These are phyloP conservation scores for Caenorhabditis sulstoni DNA, from an alignment of 2,888 invertebrate genomes.

Conservation along the genomic window DNA sequence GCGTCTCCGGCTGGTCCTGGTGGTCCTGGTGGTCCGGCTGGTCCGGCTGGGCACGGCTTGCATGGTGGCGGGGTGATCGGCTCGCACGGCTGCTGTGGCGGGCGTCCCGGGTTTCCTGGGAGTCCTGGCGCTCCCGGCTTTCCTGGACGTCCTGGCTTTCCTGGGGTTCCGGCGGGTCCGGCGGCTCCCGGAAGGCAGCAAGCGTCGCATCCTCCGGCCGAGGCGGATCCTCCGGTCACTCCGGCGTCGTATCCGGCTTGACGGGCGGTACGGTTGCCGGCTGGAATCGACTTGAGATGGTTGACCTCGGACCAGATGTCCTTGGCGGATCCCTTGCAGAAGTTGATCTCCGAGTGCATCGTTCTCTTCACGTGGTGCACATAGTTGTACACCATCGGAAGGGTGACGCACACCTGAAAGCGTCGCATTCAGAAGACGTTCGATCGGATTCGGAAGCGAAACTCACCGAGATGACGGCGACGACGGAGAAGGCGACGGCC, in stretches of 20 bases:
- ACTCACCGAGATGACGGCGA: conserved; percentile 59
- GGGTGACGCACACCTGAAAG: conserved; percentile 61
- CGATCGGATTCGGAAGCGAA: background rate
- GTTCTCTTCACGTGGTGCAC: conserved; percentile 63
- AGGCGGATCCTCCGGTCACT: conserved; percentile 58
- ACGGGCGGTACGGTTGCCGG: conserved; percentile 72
- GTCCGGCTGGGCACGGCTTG: conserved; percentile 73
- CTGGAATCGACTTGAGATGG: conserved; percentile 67
- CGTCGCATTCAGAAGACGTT: background rate
- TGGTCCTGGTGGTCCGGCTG: conserved; percentile 69
- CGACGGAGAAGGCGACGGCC: conserved; percentile 63
- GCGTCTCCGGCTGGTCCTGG: conserved; percentile 69
- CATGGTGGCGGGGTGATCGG: conserved; percentile 74
- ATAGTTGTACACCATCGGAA: conserved; percentile 71
- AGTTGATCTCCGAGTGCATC: conserved; percentile 65
- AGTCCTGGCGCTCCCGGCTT: conserved; percentile 72
- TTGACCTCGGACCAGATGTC: conserved; percentile 70
- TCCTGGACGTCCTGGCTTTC: conserved; percentile 68
- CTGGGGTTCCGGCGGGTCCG: conserved; percentile 68
- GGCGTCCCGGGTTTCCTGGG: conserved; percentile 70
- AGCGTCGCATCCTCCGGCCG: conserved; percentile 69
- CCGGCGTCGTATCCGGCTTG: conserved; percentile 68
- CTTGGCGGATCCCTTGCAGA: conserved; percentile 70
- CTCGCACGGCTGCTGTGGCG: conserved; percentile 72
- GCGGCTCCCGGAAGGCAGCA: conserved; percentile 75